Conservation (phyloP, 2,888 invertebrate species). For the Callyntrura guangdongensis region DNA sequence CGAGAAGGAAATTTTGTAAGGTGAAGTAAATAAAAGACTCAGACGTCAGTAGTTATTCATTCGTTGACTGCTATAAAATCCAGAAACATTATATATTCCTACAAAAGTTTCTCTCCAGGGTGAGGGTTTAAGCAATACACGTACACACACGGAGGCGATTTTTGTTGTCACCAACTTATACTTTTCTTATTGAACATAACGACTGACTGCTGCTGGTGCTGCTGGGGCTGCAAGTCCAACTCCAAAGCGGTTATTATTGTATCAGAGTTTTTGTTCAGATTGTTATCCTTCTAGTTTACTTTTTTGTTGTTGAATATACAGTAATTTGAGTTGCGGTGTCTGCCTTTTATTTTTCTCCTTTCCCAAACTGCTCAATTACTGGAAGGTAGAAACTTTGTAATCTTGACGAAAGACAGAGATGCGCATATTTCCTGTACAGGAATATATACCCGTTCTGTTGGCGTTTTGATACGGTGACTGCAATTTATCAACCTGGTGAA, state of each 20-base stretch:
- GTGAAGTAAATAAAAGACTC: conserved; percentile 37
- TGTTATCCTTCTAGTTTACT: background rate
- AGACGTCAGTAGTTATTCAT: conserved; percentile 45
- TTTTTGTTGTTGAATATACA: background rate
- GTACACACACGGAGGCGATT: conserved; percentile 37
- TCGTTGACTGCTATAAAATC: conserved; percentile 14
- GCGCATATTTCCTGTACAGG: background rate
- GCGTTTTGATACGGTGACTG: background rate
- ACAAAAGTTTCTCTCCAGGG: background rate
- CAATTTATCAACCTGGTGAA: background rate
- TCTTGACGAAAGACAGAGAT: conserved; percentile 38
- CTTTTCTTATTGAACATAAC: background rate
- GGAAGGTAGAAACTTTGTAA: background rate
- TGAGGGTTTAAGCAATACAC: background rate
- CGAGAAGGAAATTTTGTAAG: conserved; percentile 4
- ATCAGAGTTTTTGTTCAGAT: background rate
- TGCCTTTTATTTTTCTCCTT: background rate
- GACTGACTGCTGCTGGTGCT: background rate
- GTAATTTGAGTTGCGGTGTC: conserved; percentile 14
- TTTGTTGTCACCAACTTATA: conserved; percentile 45
- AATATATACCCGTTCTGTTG: background rate
- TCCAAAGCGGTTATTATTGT: background rate
- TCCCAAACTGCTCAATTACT: background rate
- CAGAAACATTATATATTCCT: background rate
- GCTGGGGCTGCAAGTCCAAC: background rate